Evolutionary conservation across 1,140 invertebrate species (phyloP).

Genomic region (Musca domestica): DNA sequence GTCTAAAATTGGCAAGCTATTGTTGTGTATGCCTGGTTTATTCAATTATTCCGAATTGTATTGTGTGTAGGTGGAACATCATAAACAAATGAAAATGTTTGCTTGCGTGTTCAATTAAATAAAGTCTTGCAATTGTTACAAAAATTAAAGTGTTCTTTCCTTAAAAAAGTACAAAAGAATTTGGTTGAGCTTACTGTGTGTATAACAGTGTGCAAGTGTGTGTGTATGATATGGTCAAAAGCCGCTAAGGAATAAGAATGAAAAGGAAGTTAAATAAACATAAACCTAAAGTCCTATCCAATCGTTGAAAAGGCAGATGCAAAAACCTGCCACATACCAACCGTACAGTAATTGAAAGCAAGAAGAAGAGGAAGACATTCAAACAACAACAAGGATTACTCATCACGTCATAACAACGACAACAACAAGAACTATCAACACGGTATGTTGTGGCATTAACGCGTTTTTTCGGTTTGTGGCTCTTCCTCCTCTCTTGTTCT

Average conservation of each 20-base stretch:
- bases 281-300: not conserved
- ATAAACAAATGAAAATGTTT: too few relatives aligned
- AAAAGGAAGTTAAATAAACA: conserved; percentile 5
- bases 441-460: not conserved
- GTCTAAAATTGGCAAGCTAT: too few relatives aligned
- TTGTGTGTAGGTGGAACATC: too few relatives aligned
- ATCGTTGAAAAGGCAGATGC: not conserved
- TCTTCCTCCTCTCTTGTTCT: not conserved
- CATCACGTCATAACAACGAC: conserved; percentile 4
- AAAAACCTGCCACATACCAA: not conserved
- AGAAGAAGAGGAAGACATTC: not conserved
- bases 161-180: not conserved
- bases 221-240: not conserved
- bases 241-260: conserved; percentile 4
- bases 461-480: not conserved
- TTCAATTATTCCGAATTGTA: too few relatives aligned
- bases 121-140: not conserved
- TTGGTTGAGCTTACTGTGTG: not conserved
- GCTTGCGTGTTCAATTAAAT: not conserved
- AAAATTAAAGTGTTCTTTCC: not conserved
- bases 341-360: not conserved
- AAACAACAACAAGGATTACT: conserved; percentile 8
- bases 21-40: too few relatives aligned
- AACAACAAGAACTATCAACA: conserved; percentile 4
- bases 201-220: too few relatives aligned